Evolutionary conservation across 2,888 invertebrate species (phyloP).

Genomic region (Drosophila affinis): DNA sequence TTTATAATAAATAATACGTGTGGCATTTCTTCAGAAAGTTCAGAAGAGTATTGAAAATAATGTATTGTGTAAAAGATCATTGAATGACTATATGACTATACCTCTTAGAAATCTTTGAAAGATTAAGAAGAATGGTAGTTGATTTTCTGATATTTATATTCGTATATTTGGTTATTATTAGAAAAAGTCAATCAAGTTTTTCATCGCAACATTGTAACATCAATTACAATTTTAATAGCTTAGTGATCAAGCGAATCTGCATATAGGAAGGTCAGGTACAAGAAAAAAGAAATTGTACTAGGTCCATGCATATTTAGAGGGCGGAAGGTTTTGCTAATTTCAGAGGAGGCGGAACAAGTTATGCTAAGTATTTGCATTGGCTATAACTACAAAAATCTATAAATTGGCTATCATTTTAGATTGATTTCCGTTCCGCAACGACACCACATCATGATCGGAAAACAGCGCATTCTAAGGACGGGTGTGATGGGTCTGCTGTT

Average conservation of each 20-base stretch:
- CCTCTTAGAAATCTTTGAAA: too few species aligned
- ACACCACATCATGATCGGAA: constrained; percentile 57
- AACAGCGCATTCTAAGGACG: constrained; percentile 57
- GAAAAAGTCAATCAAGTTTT: background rate
- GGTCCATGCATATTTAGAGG: background rate
- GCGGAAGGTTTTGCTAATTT: background rate
- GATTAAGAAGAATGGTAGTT: too few species aligned
- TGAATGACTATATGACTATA: too few species aligned
- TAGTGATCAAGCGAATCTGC: too few species aligned
- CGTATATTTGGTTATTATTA: background rate
- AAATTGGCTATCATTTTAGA: constrained; percentile 11
- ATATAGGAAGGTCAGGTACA: too few species aligned
- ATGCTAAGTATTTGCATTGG: background rate
- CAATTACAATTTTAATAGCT: background rate
- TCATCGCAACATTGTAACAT: too few species aligned
- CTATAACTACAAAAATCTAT: background rate
- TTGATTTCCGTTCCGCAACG: background rate
- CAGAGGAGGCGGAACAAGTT: background rate
- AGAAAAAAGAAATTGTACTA: too few species aligned
- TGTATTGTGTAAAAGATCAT: too few species aligned
- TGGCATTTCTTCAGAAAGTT: too few species aligned
- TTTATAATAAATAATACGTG: too few species aligned
- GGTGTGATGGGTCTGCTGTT: constrained; percentile 56
- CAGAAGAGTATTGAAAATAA: too few species aligned
- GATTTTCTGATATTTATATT: too few species aligned